phyloP scores from a whole-genome alignment of 2,888 invertebrate genomes.

The Trachelus stipa region DNA sequence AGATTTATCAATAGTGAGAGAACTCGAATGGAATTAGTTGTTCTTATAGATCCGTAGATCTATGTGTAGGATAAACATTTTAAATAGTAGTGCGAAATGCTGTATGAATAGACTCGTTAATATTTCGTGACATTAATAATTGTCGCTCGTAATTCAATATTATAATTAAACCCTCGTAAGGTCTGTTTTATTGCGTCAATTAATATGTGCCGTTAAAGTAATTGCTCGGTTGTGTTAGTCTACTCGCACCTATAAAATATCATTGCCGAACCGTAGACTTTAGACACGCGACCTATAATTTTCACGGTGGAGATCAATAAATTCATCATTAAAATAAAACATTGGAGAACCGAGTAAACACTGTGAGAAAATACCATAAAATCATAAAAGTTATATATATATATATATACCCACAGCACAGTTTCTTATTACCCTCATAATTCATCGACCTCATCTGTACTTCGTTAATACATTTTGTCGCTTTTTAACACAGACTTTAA shows the following conservation, averaged over 20 bases:
- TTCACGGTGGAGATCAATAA: slow-evolving; percentile 4
- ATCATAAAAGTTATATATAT: no score
- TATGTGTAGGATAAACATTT: no score
- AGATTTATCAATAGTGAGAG: no score
- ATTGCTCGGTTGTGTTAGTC: slow-evolving; percentile 41
- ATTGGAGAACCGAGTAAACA: no score
- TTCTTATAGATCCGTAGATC: no score
- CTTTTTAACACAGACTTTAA: slow-evolving; percentile 16
- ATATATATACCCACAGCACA: no score
- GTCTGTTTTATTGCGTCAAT: slow-evolving; percentile 56
- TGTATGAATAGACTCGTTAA: slow-evolving; percentile 31
- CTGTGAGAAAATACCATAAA: no score
- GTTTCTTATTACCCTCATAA: slow-evolving; percentile 4
- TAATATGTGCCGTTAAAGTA: slow-evolving; percentile 60
- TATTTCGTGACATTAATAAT: slow-evolving; percentile 57
- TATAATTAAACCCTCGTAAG: slow-evolving; percentile 61
- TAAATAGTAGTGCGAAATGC: no score
- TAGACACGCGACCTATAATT: slow-evolving; percentile 37
- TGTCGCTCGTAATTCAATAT: slow-evolving; percentile 61
- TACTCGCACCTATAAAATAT: slow-evolving; percentile 39
- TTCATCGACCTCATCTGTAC: slow-evolving; percentile 24
- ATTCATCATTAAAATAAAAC: no score
- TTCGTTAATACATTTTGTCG: slow-evolving; percentile 21
- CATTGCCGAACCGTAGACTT: slow-evolving; percentile 23
- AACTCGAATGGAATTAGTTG: no score